Base-by-base conservation (phyloP, 2,888 invertebrate genomes). In the Perizoma affinitatum region DNA sequence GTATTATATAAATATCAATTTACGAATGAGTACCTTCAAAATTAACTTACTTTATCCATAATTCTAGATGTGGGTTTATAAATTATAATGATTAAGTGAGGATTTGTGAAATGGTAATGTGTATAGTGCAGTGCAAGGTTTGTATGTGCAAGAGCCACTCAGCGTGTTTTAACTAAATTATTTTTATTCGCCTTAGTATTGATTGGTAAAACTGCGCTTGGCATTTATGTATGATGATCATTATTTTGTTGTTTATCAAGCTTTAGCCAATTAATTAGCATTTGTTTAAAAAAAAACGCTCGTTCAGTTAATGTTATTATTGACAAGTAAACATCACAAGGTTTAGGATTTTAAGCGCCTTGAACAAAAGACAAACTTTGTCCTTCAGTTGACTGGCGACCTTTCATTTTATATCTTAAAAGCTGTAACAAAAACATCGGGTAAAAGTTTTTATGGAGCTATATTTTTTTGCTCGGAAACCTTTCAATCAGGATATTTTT, bases 381-480 rank as follows among this genome's bases (percentile, higher is more conserved):
- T 50, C 54, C 54, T 58, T 61, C 49, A 54, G 55, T 61, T 48
- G 49, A 62, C 62, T 63, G 68, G 54, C 66, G 58, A 69, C 67
- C 60, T 61, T 63, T 65, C 48, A 47, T 66, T 54, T 55, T 63
- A 54, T 55, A 53, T 56, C 61, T 51, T 63, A 63, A 61, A 64
- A 63, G 71, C 76, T 76, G 76, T 68, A 75, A 76, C 72, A 76
- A 61, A 76, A 76, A 76, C 52, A 57, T 65, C 33, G 54, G 55
- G 49, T 66, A 58, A 61, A 66, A 67, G 60, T 58, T 65, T 60
- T 65, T 56, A 53, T 59, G 44, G 41, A 48, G 45, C 42, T 42
- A 55, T 50, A 55, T 55, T 44, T 61, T 64, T 64, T 50, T 61
- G 58, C 54, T 35, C 40, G 47, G 42, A 46, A 57, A 60, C 52